These are phyloP conservation scores for Lamellibrachia columna DNA, from an alignment of 2,888 invertebrate genomes.

Conservation along the genomic window DNA sequence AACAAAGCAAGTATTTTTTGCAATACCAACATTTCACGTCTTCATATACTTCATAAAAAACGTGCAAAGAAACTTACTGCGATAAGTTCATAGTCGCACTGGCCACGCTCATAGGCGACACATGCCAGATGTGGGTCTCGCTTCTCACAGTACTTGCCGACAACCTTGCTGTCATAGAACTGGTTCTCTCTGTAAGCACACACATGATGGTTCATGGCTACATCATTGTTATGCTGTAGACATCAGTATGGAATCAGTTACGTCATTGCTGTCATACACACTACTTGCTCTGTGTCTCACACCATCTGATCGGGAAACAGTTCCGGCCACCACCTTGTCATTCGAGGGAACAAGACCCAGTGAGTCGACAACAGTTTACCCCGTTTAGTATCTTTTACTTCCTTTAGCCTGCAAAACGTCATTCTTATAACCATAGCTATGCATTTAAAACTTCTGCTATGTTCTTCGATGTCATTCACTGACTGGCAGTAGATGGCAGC, in stretches of 20 bases:
- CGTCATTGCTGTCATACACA: too few species aligned
- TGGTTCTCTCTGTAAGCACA: slow-evolving; percentile 73
- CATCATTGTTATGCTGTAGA: background rate
- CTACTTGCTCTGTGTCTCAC: too few species aligned
- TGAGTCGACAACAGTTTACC: too few species aligned
- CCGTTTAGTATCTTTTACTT: too few species aligned
- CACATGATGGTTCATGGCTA: background rate
- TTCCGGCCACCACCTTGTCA: too few species aligned
- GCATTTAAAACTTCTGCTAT: background rate
- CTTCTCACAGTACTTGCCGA: slow-evolving; percentile 97
- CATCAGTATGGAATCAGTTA: too few species aligned
- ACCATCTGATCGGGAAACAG: too few species aligned
- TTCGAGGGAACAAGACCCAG: too few species aligned
- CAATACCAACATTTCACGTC: background rate
- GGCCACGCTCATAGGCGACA: slow-evolving; percentile 97
- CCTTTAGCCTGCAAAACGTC: background rate
- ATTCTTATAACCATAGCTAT: background rate
- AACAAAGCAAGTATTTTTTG: background rate
- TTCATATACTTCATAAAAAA: background rate
- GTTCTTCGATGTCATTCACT: background rate
- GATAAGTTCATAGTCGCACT: slow-evolving; percentile 97
- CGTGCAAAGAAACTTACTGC: slow-evolving; percentile 68
- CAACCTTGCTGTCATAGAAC: slow-evolving; percentile 92
- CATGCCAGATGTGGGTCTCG: slow-evolving; percentile 99
- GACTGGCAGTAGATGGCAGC: background rate